These are phyloP conservation scores for Manis crassicaudata DNA, from an alignment of 2,797 vertebrate species.

Conservation along the genomic window DNA sequence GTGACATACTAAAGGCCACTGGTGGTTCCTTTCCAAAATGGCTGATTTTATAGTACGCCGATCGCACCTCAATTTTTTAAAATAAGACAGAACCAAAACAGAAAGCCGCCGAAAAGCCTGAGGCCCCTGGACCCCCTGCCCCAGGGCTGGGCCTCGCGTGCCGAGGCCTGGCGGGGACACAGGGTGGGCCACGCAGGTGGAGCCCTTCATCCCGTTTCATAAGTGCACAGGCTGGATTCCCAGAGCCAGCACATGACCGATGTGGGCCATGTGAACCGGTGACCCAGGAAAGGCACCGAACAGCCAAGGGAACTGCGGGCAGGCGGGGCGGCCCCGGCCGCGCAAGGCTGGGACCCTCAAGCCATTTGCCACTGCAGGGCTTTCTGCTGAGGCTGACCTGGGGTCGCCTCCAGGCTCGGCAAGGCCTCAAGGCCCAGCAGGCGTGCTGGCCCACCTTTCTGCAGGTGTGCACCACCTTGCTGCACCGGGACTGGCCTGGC, in stretches of 20 bases:
- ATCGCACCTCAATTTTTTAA: background rate
- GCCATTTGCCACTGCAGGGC: background rate
- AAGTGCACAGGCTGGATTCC: background rate
- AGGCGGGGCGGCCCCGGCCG: background rate
- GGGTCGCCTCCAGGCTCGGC: rapidly evolving
- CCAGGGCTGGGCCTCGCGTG: background rate
- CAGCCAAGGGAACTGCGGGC: background rate
- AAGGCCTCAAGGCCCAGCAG: too few relatives aligned
- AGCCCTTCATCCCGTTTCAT: background rate
- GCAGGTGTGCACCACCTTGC: background rate
- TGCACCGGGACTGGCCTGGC: background rate
- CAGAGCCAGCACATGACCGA: background rate
- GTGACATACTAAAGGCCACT: too few relatives aligned
- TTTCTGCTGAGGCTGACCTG: background rate
- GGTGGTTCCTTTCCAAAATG: too few relatives aligned
- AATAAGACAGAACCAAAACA: background rate
- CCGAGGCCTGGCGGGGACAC: background rate
- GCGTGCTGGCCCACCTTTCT: background rate
- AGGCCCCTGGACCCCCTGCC: background rate
- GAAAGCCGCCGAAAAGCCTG: background rate
- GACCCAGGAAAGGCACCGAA: background rate
- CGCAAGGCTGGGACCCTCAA: background rate
- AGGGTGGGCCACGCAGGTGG: background rate
- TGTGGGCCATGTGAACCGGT: too few relatives aligned
- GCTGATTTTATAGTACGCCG: background rate